Percentiles rank a stretch among this genome's conserved stretches.
These are phyloP conservation scores for Sphenodon punctatus DNA, from an alignment of 2,797 vertebrate genomes.

Conservation along the genomic window DNA sequence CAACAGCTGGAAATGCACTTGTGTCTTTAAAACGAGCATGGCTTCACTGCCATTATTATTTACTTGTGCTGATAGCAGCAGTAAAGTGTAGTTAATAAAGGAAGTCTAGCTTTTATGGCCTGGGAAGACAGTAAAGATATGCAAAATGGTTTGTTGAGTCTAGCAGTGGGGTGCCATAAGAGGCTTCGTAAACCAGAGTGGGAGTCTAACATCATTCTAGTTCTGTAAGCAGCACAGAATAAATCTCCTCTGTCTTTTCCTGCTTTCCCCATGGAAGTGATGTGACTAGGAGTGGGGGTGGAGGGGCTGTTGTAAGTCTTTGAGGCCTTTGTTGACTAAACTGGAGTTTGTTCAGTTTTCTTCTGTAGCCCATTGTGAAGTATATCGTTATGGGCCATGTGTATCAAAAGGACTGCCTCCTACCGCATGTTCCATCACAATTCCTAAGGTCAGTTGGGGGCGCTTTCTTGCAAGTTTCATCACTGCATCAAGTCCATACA, in stretches of 20 bases:
- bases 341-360: too few relatives aligned
- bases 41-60: conserved; percentile 51
- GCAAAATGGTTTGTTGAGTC: conserved; percentile 71
- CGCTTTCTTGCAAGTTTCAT: too few relatives aligned
- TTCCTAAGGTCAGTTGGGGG: too few relatives aligned
- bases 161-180: conserved; percentile 64
- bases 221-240: conserved; percentile 39
- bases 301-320: neutral
- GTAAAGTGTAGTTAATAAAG: conserved; percentile 67
- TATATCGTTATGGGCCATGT: too few relatives aligned
- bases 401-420: too few relatives aligned
- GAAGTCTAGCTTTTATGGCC: conserved; percentile 61
- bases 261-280: neutral
- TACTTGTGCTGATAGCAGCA: conserved; percentile 54
- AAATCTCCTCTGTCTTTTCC: conserved; percentile 47
- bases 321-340: too few relatives aligned
- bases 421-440: too few relatives aligned
- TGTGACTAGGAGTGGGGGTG: neutral
- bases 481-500: too few relatives aligned
- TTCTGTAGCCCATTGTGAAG: too few relatives aligned
- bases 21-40: conserved; percentile 42
- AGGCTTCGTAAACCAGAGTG: conserved; percentile 60
- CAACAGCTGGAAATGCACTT: conserved; percentile 24
- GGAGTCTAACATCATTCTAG: conserved; percentile 52
- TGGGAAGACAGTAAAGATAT: conserved; percentile 63